Conservation (phyloP, 1,140 invertebrate species). For the Drosophila melanica region DNA sequence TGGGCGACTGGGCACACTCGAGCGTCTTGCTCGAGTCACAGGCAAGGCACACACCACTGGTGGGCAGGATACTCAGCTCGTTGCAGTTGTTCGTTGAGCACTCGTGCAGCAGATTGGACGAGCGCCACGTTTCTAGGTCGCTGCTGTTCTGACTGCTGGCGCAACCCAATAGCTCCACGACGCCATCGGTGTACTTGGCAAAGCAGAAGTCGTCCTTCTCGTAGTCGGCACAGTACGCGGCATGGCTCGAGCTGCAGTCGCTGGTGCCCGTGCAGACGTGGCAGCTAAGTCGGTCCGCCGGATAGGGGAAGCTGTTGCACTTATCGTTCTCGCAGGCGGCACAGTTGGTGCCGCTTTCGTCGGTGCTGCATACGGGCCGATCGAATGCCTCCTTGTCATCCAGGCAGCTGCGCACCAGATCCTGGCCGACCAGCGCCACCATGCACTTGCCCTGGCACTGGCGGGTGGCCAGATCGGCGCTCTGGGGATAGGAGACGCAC, state of each 20-base stretch:
- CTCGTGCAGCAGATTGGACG: constrained; percentile 50
- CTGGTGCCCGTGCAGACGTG: constrained; percentile 54
- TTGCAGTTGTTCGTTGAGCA: constrained; percentile 66
- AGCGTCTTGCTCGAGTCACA: constrained; percentile 68
- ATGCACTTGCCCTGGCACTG: constrained; percentile 68
- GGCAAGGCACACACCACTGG: constrained; percentile 46
- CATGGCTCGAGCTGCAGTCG: constrained; percentile 38
- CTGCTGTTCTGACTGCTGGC: constrained; percentile 58
- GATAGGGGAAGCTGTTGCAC: constrained; percentile 72
- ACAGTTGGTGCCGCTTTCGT: constrained; percentile 54
- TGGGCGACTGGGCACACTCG: constrained; percentile 65
- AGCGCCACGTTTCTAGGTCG: constrained; percentile 59
- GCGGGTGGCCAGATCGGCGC: constrained; percentile 20
- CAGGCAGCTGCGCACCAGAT: constrained; percentile 64
- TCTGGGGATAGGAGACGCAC: constrained; percentile 55
- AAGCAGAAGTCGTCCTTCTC: constrained; percentile 63
- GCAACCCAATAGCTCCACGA: constrained; percentile 62
- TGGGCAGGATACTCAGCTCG: constrained; percentile 42
- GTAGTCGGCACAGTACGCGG: constrained; percentile 49
- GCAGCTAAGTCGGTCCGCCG: constrained; percentile 59
- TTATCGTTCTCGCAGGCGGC: constrained; percentile 42
- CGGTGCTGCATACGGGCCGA: constrained; percentile 48
- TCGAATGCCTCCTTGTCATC: constrained; percentile 73
- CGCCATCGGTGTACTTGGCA: constrained; percentile 65
- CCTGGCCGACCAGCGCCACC: constrained; percentile 53